A percentile compares a stretch with the other conserved stretches of the same genome.
These are phyloP conservation scores for Calephelis perditalis DNA, from an alignment of 2,888 invertebrate species.

Conservation along the genomic window DNA sequence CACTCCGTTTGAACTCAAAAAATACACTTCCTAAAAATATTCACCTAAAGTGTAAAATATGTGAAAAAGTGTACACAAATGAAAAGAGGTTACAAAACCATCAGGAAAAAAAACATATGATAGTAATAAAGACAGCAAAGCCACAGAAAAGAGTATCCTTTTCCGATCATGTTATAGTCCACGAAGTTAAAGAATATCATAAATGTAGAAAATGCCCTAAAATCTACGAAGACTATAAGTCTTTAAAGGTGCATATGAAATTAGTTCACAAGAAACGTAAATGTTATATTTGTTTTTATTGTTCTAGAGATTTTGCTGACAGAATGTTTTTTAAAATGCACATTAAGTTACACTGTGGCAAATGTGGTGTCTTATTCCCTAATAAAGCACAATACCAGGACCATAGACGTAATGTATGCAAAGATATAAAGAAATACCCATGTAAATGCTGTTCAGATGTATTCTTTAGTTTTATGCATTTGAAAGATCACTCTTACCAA, in stretches of 20 bases:
- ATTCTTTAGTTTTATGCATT: conserved; percentile 53
- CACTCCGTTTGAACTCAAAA: conserved; percentile 27
- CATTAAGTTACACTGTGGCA: conserved; percentile 59
- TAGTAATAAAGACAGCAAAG: conserved; percentile 44
- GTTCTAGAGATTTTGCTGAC: conserved; percentile 55
- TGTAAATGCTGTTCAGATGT: conserved; percentile 48
- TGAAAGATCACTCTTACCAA: conserved; percentile 61
- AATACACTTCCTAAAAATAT: conserved; percentile 20
- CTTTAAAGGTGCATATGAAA: conserved; percentile 50
- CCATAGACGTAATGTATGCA: conserved; percentile 48
- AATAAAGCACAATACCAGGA: conserved; percentile 42
- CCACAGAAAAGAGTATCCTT: conserved; percentile 59
- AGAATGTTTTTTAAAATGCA: conserved; percentile 64
- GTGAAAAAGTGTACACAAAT: conserved; percentile 50
- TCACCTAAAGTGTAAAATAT: conserved; percentile 53
- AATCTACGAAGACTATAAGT: conserved; percentile 50
- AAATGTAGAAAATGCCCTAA: conserved; percentile 60
- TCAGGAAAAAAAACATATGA: conserved; percentile 54
- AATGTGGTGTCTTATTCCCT: conserved; percentile 43
- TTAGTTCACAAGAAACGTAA: conserved; percentile 56
- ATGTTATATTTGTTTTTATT: conserved; percentile 65
- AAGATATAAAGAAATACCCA: conserved; percentile 42
- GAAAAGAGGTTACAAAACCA: conserved; percentile 54
- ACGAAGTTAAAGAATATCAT: conserved; percentile 57
- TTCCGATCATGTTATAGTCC: conserved; percentile 58